A percentile compares a stretch with the other conserved stretches of the same genome.
Evolutionary conservation across 2,888 invertebrate species (phyloP).

Genomic region (Blastobasis adustella): DNA sequence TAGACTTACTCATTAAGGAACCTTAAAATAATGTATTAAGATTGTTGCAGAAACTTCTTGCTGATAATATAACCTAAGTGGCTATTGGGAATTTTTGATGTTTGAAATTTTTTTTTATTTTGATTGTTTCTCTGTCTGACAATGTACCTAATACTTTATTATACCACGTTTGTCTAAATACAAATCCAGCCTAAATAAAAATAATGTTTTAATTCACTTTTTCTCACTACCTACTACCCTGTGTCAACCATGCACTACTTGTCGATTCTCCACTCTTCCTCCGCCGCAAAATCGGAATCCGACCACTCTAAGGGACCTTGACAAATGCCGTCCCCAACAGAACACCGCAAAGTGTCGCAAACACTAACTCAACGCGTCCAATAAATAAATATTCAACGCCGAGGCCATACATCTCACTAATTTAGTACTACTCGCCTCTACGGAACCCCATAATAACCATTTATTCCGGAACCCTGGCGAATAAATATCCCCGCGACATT

Average conservation of each 20-base stretch:
- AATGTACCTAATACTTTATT: too few species aligned
- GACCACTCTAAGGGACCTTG: neutral
- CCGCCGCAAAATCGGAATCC: neutral
- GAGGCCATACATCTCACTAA: slow-evolving; percentile 66
- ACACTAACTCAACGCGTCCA: slow-evolving; percentile 45
- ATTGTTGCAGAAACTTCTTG: too few species aligned
- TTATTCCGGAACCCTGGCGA: slow-evolving; percentile 51
- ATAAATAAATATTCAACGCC: slow-evolving; percentile 69
- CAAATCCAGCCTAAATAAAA: too few species aligned
- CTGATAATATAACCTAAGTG: too few species aligned
- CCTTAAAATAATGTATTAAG: too few species aligned
- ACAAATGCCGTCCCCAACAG: neutral
- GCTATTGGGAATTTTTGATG: too few species aligned
- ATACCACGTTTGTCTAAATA: too few species aligned
- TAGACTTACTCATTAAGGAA: too few species aligned
- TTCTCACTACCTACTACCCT: too few species aligned
- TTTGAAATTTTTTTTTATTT: too few species aligned
- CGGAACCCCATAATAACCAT: slow-evolving; percentile 68
- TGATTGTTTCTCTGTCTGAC: too few species aligned
- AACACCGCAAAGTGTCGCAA: slow-evolving; percentile 10
- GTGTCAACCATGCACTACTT: neutral
- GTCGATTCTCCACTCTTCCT: neutral
- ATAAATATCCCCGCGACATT: slow-evolving; percentile 69
- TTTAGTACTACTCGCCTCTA: slow-evolving; percentile 43
- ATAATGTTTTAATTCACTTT: too few species aligned